These are phyloP conservation scores for Chaetodon auriga DNA, from an alignment of 2,113 vertebrate species.

Conservation along the genomic window DNA sequence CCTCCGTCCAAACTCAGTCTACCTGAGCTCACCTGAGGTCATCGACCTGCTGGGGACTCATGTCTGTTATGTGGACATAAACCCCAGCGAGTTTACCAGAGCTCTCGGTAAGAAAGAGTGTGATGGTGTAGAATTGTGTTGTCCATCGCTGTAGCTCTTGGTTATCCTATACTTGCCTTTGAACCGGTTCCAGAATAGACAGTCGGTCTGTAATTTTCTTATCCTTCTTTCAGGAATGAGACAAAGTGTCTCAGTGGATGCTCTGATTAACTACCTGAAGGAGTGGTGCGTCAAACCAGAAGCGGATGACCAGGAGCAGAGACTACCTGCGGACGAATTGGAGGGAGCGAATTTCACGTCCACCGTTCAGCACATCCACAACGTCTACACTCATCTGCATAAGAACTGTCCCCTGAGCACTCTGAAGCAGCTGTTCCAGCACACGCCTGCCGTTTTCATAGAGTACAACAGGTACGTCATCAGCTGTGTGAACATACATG, in stretches of 20 bases:
- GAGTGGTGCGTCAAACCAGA: slow-evolving; percentile 76
- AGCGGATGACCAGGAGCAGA: slow-evolving; percentile 41
- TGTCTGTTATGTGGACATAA: slow-evolving; percentile 76
- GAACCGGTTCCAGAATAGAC: neutral
- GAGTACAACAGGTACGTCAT: slow-evolving; percentile 71
- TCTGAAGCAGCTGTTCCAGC: slow-evolving; percentile 83
- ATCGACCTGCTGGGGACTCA: slow-evolving; percentile 78
- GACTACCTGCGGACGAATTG: slow-evolving; percentile 22
- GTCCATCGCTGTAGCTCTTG: neutral
- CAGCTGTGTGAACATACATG: neutral
- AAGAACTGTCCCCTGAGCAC: slow-evolving; percentile 66
- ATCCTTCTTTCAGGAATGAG: slow-evolving; percentile 76
- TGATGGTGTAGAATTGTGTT: neutral
- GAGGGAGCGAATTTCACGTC: slow-evolving; percentile 77
- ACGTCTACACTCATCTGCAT: slow-evolving; percentile 79
- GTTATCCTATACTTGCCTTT: neutral
- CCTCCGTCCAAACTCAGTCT: slow-evolving; percentile 74
- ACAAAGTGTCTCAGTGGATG: slow-evolving; percentile 71
- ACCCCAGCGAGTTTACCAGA: slow-evolving; percentile 80
- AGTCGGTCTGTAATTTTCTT: neutral
- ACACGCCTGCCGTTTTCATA: slow-evolving; percentile 83
- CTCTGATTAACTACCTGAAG: slow-evolving; percentile 82
- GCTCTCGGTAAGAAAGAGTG: slow-evolving; percentile 74
- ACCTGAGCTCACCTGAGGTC: slow-evolving; percentile 78
- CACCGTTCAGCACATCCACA: slow-evolving; percentile 79